Base-by-base conservation (phyloP, 2,113 vertebrate species). In the Gymnorhina tibicen region DNA sequence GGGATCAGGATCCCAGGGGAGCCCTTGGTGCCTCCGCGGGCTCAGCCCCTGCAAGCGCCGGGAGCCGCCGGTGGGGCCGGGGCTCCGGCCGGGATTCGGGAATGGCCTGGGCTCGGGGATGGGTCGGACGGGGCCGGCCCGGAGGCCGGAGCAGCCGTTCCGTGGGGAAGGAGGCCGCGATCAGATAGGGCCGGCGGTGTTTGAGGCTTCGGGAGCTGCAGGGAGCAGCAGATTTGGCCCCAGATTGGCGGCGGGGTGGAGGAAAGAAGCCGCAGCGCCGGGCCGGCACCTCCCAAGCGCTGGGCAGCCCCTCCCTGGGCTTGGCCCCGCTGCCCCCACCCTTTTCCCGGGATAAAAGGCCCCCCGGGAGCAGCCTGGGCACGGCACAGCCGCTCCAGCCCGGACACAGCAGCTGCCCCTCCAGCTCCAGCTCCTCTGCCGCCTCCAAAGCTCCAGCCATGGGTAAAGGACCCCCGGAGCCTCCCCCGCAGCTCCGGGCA, bases 271-370 rank as follows among this genome's bases (percentile, higher is more conserved):
- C 59, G 6, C 69, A 21, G 69, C 4, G 16, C 62, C 26, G 90
- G 78, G 30, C 73, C 7, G 95, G 86, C 92, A 63, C 95, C 92
- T 96, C 95, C 95, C 90, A 55, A 86, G 52, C 4, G 18, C 90
- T 37, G 9, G 3, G 92, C 63, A 94, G 74, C 89, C 94, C 92
- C 95, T 92, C 92, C 95, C 92, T 87, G 69, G 89, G 73, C 80
- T 30, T 11, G 76, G 32, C 55, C 73, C 20, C 12, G 39, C 23
- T 62, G 2, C 75, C 84, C 74, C 64, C 85, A 30, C n/a, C 74
- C 85, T 18, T 16, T 1, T 11, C 16, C 47, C 21, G 49, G 85
- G 28, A 78, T 87, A 79, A 62, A 87, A 79, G 74, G 41, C 14
- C 12, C 64, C 73, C 85, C 47, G 5, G 18, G 1, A 62, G 64